Conservation (phyloP, 2,888 invertebrate genomes). For the Acrobeloides nanus region DNA sequence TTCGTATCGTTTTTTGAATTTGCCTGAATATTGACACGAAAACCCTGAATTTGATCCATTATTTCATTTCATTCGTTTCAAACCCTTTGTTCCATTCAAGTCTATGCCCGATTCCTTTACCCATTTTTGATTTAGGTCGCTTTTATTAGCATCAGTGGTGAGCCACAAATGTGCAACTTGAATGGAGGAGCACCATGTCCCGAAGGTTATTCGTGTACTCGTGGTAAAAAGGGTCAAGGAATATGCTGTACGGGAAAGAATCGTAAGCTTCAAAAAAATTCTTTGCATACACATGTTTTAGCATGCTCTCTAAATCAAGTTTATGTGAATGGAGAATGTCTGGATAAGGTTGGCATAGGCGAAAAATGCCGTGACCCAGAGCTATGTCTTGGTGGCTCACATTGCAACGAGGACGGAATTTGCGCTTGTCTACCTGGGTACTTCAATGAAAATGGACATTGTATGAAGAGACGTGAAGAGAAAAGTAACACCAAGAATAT, state of each 20-base stretch:
- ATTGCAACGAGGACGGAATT: conserved; percentile 14
- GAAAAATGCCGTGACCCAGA: conserved; percentile 25
- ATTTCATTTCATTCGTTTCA: no score
- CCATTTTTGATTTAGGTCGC: conserved; percentile 35
- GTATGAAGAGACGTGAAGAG: conserved; percentile 14
- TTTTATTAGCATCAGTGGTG: conserved; percentile 36
- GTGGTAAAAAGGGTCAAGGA: conserved; percentile 20
- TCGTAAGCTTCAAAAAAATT: no score
- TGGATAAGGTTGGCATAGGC: conserved; percentile 23
- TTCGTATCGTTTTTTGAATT: no score
- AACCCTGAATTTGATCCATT: no score
- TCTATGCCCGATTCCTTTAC: no score
- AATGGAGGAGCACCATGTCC: conserved; percentile 29
- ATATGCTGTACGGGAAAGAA: conserved; percentile 40
- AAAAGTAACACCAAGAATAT: no score
- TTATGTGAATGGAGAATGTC: conserved; percentile 12
- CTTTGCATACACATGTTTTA: no score
- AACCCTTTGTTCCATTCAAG: no score
- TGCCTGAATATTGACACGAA: no score
- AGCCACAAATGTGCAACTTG: conserved; percentile 33
- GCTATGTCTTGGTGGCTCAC: conserved; percentile 36
- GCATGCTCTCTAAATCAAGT: no score
- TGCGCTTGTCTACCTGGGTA: conserved; percentile 36
- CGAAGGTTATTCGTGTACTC: conserved; percentile 34
- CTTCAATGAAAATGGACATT: conserved; percentile 13